Evolutionary conservation across 2,113 vertebrate genomes (phyloP).

Genomic region (cat (Felis catus)): F.catus_Fca126_mat1.0 CM031416.1:54248001-54248500

Average conservation of each 20-base stretch:
- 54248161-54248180: neutral
- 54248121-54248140: constrained; percentile 18
- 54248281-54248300: neutral
- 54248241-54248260: neutral
- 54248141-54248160: constrained; percentile 39
- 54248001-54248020: constrained; percentile 9
- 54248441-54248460: constrained; percentile 27
- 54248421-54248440: constrained; percentile 45
- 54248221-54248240: neutral
- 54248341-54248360: neutral
- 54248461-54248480: constrained; percentile 34
- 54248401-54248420: neutral
- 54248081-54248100: constrained; percentile 37
- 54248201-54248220: neutral
- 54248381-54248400: neutral
- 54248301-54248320: neutral
- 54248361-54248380: neutral
- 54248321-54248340: neutral
- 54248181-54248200: neutral
- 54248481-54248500: constrained; percentile 15
- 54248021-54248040: constrained; percentile 10
- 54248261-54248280: constrained; percentile 5
- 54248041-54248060: constrained; percentile 59
- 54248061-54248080: constrained; percentile 30
- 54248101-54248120: neutral